These are phyloP conservation scores for Calyptommatus sinebrachiatus DNA, from an alignment of 2,113 vertebrate species.

Conservation along the genomic window DNA sequence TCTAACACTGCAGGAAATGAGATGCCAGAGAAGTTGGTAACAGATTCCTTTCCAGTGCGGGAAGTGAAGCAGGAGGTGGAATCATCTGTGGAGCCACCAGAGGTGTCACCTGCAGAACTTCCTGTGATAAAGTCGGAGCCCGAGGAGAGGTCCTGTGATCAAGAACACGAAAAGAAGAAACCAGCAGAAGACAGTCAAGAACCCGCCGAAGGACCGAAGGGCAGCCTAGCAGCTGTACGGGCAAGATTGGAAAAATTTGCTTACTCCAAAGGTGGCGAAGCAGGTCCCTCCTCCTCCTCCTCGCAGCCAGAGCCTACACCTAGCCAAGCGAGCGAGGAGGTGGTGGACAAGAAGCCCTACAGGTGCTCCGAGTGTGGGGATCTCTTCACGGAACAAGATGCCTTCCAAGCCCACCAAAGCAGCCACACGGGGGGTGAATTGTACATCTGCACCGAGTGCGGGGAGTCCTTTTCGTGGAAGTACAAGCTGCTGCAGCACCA, in stretches of 20 bases:
- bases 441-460: neutral
- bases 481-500: neutral
- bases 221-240: neutral
- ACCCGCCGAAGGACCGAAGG: neutral
- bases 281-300: neutral
- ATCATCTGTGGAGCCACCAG: too few relatives aligned
- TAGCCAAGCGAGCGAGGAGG: neutral
- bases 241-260: neutral
- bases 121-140: neutral
- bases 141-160: neutral
- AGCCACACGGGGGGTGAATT: neutral
- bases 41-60: neutral
- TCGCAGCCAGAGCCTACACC: neutral
- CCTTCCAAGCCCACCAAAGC: neutral
- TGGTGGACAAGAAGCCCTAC: neutral
- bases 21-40: neutral
- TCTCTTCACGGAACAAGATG: too few relatives aligned
- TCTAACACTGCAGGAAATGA: neutral
- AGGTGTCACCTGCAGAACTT: neutral
- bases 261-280: neutral
- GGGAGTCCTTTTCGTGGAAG: neutral
- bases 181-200: neutral
- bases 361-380: neutral
- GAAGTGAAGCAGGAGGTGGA: accelerated
- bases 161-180: neutral